Base-by-base conservation (phyloP, 2,797 vertebrate genomes). In the Epinephelus malabaricus region DNA sequence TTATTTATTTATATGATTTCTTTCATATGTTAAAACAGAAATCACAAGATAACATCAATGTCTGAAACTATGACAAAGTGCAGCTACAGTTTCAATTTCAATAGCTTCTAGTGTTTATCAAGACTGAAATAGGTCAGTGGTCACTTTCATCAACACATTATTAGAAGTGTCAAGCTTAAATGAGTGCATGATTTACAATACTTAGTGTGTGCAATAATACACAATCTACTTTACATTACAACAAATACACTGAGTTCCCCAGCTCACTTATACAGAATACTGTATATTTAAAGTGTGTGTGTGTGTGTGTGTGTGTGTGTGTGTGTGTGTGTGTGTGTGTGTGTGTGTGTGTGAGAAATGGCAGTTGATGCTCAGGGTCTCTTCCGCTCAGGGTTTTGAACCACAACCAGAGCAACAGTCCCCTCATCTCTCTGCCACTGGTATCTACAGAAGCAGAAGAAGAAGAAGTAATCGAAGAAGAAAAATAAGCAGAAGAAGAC, bases 341-440 rank as follows among this genome's bases (percentile, higher is more conserved):
- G 11, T 61, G 23, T 58, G 17, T 56, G 14, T 63, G 23, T 58
- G 17, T 56, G 14, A 60, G 56, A n/a, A 14, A n/a, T 6, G 17
- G 12, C 21, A 7, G 53, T 3, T 34, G 54, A 59, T 30, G 56
- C 15, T 92, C 50, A 94, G 25, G 95, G 87, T 93, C 94, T 96
- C 88, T 98, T 99, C 85, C 94, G 82, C 78, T 95, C 92, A 2
- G 97, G 97, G 81, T 99, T 96, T 91, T 98, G 97, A 66, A 92
- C 83, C 45, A 99, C 86, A 73, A 91, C 93, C 69, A 99, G 90
- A 3, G 97, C 96, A 25, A 97, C 40, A 5, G 95, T 96, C 25
- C 91, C 94, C 30, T 95, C 84, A 46, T 88, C 77, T 89, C 96
- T 96, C 69, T 94, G 93, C 98, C 98, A 99, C 79, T 59, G 50